Percentiles rank a stretch among this genome's conserved stretches.
Conservation (phyloP, 2,113 vertebrate genomes). For the Lagopus leucura region DNA sequence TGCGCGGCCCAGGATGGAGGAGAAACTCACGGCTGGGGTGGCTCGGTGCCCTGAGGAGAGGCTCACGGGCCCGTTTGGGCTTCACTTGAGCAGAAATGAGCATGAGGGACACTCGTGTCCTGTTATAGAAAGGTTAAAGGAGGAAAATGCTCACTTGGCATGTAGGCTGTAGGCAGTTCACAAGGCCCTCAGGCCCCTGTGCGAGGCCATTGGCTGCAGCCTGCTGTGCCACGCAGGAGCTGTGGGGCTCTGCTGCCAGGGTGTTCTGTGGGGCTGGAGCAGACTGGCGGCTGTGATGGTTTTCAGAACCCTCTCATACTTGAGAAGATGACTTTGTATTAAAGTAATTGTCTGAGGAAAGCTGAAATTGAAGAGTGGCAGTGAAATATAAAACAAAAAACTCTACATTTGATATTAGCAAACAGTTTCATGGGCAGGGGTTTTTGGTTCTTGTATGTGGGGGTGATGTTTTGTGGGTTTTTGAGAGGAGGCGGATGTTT, state of each 20-base stretch:
- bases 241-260: background rate
- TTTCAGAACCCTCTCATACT: background rate
- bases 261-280: background rate
- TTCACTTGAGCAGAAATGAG: background rate
- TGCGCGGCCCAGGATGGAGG: background rate
- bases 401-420: background rate
- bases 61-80: accelerated
- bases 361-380: background rate
- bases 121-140: background rate
- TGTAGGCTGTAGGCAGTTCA: background rate
- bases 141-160: accelerated
- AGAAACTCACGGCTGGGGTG: background rate
- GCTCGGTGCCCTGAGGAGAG: background rate
- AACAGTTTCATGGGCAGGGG: background rate
- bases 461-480: background rate
- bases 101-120: background rate
- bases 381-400: background rate
- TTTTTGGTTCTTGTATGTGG: background rate
- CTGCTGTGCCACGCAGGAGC: background rate
- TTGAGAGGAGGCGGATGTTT: background rate
- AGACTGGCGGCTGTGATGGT: background rate
- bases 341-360: background rate
- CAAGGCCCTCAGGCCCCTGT: background rate
- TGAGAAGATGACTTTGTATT: background rate
- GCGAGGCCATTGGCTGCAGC: background rate